phyloP scores from a whole-genome alignment of 2,113 vertebrate genomes.

The Gallinago undulata region DNA sequence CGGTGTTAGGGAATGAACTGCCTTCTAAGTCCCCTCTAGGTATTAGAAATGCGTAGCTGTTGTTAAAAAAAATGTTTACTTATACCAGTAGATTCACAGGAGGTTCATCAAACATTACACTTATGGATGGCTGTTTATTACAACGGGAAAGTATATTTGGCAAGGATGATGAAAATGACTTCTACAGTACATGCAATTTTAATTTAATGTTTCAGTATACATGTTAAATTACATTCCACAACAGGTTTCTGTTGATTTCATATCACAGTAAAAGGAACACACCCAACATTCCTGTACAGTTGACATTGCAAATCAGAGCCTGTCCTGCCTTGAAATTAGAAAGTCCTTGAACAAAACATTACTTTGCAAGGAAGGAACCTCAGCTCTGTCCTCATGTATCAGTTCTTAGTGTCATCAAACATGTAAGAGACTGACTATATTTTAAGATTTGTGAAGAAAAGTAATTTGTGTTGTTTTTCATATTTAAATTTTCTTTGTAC shows the following conservation, averaged over 20 bases:
- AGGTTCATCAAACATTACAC: background rate
- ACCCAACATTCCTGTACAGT: slow-evolving; percentile 53
- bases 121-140: background rate
- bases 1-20: background rate
- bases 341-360: slow-evolving; percentile 36
- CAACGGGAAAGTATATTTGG: background rate
- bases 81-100: background rate
- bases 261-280: slow-evolving; percentile 40
- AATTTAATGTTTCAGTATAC: background rate
- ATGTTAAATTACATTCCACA: slow-evolving; percentile 35
- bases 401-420: background rate
- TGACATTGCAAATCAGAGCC: slow-evolving; percentile 58
- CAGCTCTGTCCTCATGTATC: background rate
- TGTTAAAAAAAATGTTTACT: background rate
- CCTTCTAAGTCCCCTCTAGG: background rate
- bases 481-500: background rate
- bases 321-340: slow-evolving; percentile 46
- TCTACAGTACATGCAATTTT: background rate
- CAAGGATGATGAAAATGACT: background rate
- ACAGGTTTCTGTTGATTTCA: slow-evolving; percentile 31
- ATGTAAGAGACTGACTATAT: background rate
- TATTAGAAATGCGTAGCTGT: background rate
- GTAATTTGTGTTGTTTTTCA: background rate
- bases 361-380: background rate
- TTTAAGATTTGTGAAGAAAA: background rate